Base-by-base conservation (phyloP, 2,888 invertebrate genomes). In the Orchestes rusci region DNA sequence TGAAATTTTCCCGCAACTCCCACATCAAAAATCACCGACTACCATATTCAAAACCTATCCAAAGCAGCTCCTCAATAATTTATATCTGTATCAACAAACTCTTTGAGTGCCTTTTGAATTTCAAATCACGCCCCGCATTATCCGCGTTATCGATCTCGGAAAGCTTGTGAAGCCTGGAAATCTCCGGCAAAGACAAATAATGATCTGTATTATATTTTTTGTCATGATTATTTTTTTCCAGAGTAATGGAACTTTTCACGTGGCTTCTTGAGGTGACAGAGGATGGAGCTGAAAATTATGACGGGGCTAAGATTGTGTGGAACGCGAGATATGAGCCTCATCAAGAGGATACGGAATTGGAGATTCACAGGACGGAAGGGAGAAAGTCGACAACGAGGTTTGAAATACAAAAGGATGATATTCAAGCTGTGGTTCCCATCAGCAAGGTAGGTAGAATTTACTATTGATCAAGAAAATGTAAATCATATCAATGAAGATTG, bases 401-500 rank as follows among this genome's bases (percentile, higher is more conserved):
- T 34, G 89, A 91, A 62, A 86, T 93, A 50, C 89, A 90, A 65
- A 93, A 93, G 65, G 93, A 93, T 65, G 91, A 92, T 62, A 90
- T 92, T 47, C 92, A 92, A 69, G 89, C 92, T 15, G 90, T 94
- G 10, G 74, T 94, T 16, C 92, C 93, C 12, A 92, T 94, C 65
- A 90, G 92, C 46, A 93, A 93, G 83, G 91, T 91, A 69, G 66
- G 63, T 39, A 13, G 12, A 10, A 31, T 8, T 31, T 8, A 12
- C 2, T 27, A 2, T 2, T 2, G 2, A 2, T 2, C 7, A 13
- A 33, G 13, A 5, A 33, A 10, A 13, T 12, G 33, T 8, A 13
- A 33, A 12, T n/a, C n/a, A n/a, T n/a, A n/a, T n/a, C n/a, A 7
- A 8, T 23, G 23, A 23, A 23, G 23, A 5, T 8, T 23, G 5